Base-by-base conservation (phyloP, 2,888 invertebrate species). In the Pelosia muscerda region DNA sequence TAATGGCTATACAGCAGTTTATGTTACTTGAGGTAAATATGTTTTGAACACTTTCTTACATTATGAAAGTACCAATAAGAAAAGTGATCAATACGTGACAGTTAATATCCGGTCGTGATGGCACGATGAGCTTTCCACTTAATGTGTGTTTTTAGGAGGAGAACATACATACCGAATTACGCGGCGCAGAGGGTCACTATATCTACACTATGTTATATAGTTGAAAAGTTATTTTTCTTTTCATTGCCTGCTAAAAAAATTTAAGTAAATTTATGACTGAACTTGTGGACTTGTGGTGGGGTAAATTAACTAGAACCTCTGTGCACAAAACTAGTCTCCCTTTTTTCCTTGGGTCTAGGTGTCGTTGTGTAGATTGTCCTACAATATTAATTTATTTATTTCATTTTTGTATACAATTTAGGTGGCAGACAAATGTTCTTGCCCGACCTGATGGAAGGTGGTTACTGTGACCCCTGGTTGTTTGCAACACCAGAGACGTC, bases 61-160 rank as follows among this genome's bases (percentile, higher is more conserved):
- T 15, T 55, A 65, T 61, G 66, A 77, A 77, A 76, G 68, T 62
- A 66, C 55, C 65, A 66, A 62, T 49, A 62, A 59, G 60, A 67
- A 65, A 59, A 74, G 28, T 64, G 31, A 68, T 77, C 63, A 69
- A 65, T 69, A 59, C 54, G 31, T 76, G 66, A 70, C 34, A 71
- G 69, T 57, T 74, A 34, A 77, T 74, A 72, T 73, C 73, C 72
- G 75, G 58, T 28, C 58, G 13, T 63, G 64, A 26, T 58, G 63
- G 31, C 31, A 31, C 60, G 77, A 75, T 74, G 75, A 74, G 72
- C 64, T 72, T 64, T 70, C 31, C 63, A 70, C 60, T 71, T 61
- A 64, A 64, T 58, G 68, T 49, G 56, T 58, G 42, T 53, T 15
- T 38, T 13, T 31, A 62, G 31, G 62, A 22, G 8, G 22, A 62